Percentiles rank a stretch among this genome's conserved stretches.
phyloP scores from a whole-genome alignment of 1,140 invertebrate genomes.

The Zaprionus tsacasi region DNA sequence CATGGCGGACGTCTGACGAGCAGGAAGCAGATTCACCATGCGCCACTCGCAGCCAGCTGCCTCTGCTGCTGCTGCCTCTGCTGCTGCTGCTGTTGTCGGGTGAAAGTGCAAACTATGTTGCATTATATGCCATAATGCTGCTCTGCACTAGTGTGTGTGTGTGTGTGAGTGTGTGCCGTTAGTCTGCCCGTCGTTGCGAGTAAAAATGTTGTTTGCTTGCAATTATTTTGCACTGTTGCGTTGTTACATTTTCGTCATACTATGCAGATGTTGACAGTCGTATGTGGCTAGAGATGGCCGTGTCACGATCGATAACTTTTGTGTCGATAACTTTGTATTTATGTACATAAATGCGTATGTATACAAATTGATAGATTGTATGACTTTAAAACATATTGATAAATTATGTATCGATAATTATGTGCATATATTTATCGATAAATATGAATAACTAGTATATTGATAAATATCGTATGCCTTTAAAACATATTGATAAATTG shows the following conservation, averaged over 20 bases:
- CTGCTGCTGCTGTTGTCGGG: constrained; percentile 22
- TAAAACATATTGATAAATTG: background rate
- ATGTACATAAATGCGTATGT: too few relatives aligned
- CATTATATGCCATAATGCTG: constrained; percentile 42
- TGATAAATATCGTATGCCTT: too few relatives aligned
- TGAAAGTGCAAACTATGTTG: constrained; percentile 60
- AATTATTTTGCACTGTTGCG: constrained; percentile 66
- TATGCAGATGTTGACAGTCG: constrained; percentile 39
- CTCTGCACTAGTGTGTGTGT: constrained; percentile 14
- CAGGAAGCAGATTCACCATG: constrained; percentile 52
- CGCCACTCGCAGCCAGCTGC: constrained; percentile 22
- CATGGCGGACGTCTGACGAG: constrained; percentile 34
- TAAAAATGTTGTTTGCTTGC: constrained; percentile 65
- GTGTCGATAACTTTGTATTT: background rate
- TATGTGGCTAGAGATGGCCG: constrained; percentile 20
- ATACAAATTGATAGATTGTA: too few relatives aligned
- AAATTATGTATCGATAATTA: background rate
- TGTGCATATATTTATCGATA: too few relatives aligned
- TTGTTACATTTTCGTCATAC: constrained; percentile 57
- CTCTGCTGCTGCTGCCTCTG: background rate
- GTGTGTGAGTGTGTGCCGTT: constrained; percentile 6
- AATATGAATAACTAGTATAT: too few relatives aligned
- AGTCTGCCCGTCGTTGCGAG: constrained; percentile 40
- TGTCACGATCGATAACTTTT: background rate
- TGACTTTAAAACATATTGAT: background rate